Conservation (phyloP, 92 coral and sea anemone species). For the Scolanthus callimorphus region DNA sequence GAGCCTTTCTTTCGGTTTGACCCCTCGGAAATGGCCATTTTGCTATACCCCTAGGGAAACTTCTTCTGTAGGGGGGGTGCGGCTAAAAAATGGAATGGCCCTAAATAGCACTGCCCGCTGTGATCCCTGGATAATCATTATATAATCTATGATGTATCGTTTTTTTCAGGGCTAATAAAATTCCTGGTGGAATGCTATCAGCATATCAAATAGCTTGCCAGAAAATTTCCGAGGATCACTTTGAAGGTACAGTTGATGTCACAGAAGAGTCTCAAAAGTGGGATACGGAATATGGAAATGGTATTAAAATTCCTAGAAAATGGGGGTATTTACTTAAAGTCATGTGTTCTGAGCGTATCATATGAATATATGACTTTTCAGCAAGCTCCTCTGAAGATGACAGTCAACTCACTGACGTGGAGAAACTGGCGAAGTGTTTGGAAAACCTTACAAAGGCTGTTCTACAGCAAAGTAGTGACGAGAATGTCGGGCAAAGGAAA, state of each 20-base stretch:
- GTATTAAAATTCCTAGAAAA: background rate
- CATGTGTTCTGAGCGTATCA: background rate
- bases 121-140: too few relatives aligned
- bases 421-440: slow-evolving; percentile 53
- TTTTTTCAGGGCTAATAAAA: slow-evolving; percentile 72
- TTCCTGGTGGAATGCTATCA: slow-evolving; percentile 65
- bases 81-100: too few relatives aligned
- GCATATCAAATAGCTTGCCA: slow-evolving; percentile 80
- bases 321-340: too few relatives aligned
- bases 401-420: slow-evolving; percentile 47
- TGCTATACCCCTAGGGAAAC: too few relatives aligned
- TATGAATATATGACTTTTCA: slow-evolving; percentile 4
- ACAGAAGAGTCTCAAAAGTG: too few relatives aligned
- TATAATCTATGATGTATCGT: too few relatives aligned
- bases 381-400: slow-evolving; percentile 71
- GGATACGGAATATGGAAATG: slow-evolving; percentile 20
- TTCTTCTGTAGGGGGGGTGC: too few relatives aligned
- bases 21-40: background rate
- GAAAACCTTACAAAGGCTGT: slow-evolving; percentile 46
- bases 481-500: too few relatives aligned
- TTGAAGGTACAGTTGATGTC: background rate
- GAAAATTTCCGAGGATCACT: slow-evolving; percentile 56
- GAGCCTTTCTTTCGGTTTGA: too few relatives aligned
- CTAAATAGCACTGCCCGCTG: too few relatives aligned
- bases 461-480: slow-evolving; percentile 10